These are phyloP conservation scores for Unio delphinus DNA, from an alignment of 2,888 invertebrate genomes.

Conservation along the genomic window DNA sequence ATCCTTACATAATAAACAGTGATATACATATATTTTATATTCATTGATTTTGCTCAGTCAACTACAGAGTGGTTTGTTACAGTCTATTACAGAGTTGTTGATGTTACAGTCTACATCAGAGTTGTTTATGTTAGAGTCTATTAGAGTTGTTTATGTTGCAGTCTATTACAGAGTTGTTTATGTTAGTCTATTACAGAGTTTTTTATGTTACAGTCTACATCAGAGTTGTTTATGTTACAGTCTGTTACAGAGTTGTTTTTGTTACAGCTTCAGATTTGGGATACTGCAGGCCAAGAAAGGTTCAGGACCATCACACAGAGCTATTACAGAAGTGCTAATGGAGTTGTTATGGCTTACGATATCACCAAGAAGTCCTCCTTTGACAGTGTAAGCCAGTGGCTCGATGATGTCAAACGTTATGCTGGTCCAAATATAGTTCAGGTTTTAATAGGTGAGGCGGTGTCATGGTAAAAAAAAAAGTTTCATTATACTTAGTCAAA, in stretches of 20 bases:
- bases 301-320: slow-evolving; percentile 97
- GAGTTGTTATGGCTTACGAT: slow-evolving; percentile 97
- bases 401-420: slow-evolving; percentile 94
- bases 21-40: no score
- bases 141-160: slow-evolving; percentile 65
- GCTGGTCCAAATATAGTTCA: slow-evolving; percentile 93
- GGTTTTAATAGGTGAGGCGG: slow-evolving; percentile 84
- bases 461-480: background rate
- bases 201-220: no score
- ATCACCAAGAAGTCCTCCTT: slow-evolving; percentile 94
- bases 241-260: background rate
- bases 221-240: background rate
- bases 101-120: no score
- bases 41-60: background rate
- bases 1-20: no score
- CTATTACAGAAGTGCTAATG: slow-evolving; percentile 96
- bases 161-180: slow-evolving; percentile 59
- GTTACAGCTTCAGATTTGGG: slow-evolving; percentile 92
- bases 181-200: no score
- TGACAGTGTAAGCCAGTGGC: slow-evolving; percentile 92
- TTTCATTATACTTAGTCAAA: no score
- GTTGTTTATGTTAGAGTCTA: background rate
- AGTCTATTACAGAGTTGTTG: slow-evolving; percentile 71
- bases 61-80: slow-evolving; percentile 25
- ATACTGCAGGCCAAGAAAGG: slow-evolving; percentile 96